Percentiles rank a stretch among this genome's conserved stretches.
These are phyloP conservation scores for Dryobates pubescens DNA, from an alignment of 2,797 vertebrate species.

Conservation along the genomic window DNA sequence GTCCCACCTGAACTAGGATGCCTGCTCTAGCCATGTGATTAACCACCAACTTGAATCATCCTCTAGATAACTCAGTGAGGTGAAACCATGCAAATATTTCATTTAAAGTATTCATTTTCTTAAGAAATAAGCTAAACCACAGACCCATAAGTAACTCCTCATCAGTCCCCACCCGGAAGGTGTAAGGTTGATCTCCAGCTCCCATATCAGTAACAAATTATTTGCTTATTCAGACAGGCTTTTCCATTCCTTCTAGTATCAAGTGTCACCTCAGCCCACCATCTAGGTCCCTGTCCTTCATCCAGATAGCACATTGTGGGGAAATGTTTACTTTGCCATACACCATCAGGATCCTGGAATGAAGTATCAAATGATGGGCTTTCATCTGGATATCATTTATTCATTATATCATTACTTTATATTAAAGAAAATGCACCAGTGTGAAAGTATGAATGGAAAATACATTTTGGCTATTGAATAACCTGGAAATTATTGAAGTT, in stretches of 20 bases:
- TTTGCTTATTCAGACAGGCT: not conserved
- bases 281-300: slow-evolving; percentile 37
- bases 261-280: not conserved
- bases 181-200: not conserved
- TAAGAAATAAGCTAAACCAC: not conserved
- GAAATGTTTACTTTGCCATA: slow-evolving; percentile 38
- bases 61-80: not conserved
- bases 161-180: not conserved
- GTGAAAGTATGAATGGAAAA: slow-evolving; percentile 74
- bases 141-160: not conserved
- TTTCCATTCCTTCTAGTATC: not conserved
- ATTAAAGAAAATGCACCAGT: slow-evolving; percentile 71
- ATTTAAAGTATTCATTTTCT: not conserved
- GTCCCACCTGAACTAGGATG: not conserved
- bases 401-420: slow-evolving; percentile 71
- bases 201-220: not conserved
- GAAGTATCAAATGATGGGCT: slow-evolving; percentile 56
- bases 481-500: slow-evolving; percentile 78
- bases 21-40: not conserved
- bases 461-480: slow-evolving; percentile 60
- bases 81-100: fast-evolving
- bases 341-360: slow-evolving; percentile 15
- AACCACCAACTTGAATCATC: not conserved
- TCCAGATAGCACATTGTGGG: not conserved
- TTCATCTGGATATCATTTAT: slow-evolving; percentile 79